Percentiles rank a stretch among this genome's conserved stretches.
Evolutionary conservation across 2,888 invertebrate genomes (phyloP).

Genomic region (Drosophila nigricruria): DNA sequence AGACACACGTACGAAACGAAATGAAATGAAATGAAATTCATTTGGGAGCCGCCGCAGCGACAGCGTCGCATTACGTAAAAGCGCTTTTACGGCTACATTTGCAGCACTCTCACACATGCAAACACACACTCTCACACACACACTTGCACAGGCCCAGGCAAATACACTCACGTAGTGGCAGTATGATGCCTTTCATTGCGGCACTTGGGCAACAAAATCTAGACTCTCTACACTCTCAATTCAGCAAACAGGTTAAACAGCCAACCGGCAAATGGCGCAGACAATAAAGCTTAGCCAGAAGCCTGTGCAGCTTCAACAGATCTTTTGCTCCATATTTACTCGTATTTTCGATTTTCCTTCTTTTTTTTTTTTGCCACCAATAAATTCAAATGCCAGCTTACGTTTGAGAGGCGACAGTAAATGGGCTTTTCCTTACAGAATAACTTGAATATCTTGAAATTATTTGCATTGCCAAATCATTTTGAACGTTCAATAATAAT

Average conservation of each 20-base stretch:
- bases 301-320: slow-evolving; percentile 25
- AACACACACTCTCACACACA: slow-evolving; percentile 16
- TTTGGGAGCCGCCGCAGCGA: slow-evolving; percentile 63
- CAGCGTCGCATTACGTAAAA: slow-evolving; percentile 72
- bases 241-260: slow-evolving; percentile 67
- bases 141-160: slow-evolving; percentile 7
- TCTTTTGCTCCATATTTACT: slow-evolving; percentile 6
- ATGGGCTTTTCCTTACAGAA: slow-evolving; percentile 59
- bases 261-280: slow-evolving; percentile 60
- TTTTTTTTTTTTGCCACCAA: slow-evolving; percentile 37
- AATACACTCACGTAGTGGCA: slow-evolving; percentile 22
- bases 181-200: slow-evolving; percentile 35
- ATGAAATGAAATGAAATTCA: slow-evolving; percentile 66
- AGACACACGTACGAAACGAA: slow-evolving; percentile 54
- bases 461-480: slow-evolving; percentile 60
- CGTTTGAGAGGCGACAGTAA: slow-evolving; percentile 58
- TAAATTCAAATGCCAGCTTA: slow-evolving; percentile 69
- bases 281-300: slow-evolving; percentile 69
- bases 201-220: slow-evolving; percentile 44
- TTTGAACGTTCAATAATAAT: slow-evolving; percentile 70
- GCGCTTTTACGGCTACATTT: slow-evolving; percentile 74
- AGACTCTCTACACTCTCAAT: slow-evolving; percentile 41
- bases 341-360: slow-evolving; percentile 7
- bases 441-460: slow-evolving; percentile 14
- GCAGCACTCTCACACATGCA: slow-evolving; percentile 20